These are phyloP conservation scores for Apotomis betuletana DNA, from an alignment of 2,888 invertebrate genomes.

Conservation along the genomic window DNA sequence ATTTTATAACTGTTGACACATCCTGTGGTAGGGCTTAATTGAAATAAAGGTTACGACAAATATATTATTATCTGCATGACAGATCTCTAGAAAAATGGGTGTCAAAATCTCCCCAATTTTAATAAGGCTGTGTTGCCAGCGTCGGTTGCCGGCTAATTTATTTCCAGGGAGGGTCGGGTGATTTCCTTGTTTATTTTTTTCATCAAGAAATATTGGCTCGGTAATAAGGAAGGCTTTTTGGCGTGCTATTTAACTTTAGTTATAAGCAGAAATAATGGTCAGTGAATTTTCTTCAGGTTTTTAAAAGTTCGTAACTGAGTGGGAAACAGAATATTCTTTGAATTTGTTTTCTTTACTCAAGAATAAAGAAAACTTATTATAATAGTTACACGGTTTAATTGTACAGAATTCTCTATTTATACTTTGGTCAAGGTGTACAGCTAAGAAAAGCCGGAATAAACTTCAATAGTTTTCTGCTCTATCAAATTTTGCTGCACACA, in stretches of 20 bases:
- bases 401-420: too few relatives aligned
- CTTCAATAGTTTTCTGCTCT: too few relatives aligned
- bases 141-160: constrained; percentile 33
- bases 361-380: too few relatives aligned
- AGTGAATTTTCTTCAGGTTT: neutral
- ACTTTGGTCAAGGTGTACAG: too few relatives aligned
- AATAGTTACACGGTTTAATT: too few relatives aligned
- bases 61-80: constrained; percentile 12
- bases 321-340: neutral
- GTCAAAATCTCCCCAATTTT: constrained; percentile 39
- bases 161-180: constrained; percentile 27
- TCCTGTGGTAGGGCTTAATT: too few relatives aligned
- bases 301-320: neutral
- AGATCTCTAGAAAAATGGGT: constrained; percentile 35
- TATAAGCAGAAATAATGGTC: constrained; percentile 2
- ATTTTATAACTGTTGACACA: too few relatives aligned
- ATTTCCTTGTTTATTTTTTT: constrained; percentile 38
- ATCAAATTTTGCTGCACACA: too few relatives aligned
- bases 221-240: constrained; percentile 23
- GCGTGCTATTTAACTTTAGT: constrained; percentile 25
- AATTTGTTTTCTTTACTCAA: too few relatives aligned
- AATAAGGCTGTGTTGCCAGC: constrained; percentile 37
- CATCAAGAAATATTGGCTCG: constrained; percentile 37
- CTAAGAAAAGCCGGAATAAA: too few relatives aligned
- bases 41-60: neutral